These are phyloP conservation scores for Leptopilina clavipes DNA, from an alignment of 1,140 invertebrate species.

Conservation along the genomic window DNA sequence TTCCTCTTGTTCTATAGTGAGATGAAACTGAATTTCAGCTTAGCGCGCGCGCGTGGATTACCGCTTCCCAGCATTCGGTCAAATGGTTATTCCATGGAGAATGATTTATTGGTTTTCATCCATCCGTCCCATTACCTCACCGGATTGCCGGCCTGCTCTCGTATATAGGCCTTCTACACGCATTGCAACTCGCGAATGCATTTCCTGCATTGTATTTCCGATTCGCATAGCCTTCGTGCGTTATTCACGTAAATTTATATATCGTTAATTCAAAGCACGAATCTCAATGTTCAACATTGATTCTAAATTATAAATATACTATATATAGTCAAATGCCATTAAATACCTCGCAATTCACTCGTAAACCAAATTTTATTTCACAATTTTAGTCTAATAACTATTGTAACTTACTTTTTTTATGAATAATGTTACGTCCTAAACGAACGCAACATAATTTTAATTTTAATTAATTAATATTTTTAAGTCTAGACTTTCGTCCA, in stretches of 20 bases:
- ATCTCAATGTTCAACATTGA: slow-evolving; percentile 53
- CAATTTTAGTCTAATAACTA: too few species aligned
- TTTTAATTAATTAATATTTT: too few species aligned
- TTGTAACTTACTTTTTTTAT: too few species aligned
- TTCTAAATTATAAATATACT: slow-evolving; percentile 51
- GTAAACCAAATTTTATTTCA: too few species aligned
- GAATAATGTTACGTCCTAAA: too few species aligned
- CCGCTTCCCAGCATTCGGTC: slow-evolving; percentile 36
- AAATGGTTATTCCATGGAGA: slow-evolving; percentile 42
- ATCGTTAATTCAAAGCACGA: slow-evolving; percentile 53
- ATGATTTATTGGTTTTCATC: slow-evolving; percentile 57
- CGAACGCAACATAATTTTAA: too few species aligned
- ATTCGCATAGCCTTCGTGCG: slow-evolving; percentile 49
- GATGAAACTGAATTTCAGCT: slow-evolving; percentile 16
- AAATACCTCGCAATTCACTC: too few species aligned
- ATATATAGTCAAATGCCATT: slow-evolving; percentile 5
- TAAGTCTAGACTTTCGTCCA: too few species aligned
- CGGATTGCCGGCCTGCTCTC: slow-evolving; percentile 48
- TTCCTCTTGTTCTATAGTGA: background rate
- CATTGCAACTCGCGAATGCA: slow-evolving; percentile 52
- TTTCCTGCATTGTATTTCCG: slow-evolving; percentile 59
- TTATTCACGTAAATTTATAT: slow-evolving; percentile 56
- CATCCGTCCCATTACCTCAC: slow-evolving; percentile 54
- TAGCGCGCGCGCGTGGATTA: background rate
- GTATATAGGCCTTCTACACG: slow-evolving; percentile 46